Percentiles rank a stretch among this genome's conserved stretches.
Evolutionary conservation across 2,113 vertebrate species (phyloP).

Genomic region (Trichomycterus rosablanca): DNA sequence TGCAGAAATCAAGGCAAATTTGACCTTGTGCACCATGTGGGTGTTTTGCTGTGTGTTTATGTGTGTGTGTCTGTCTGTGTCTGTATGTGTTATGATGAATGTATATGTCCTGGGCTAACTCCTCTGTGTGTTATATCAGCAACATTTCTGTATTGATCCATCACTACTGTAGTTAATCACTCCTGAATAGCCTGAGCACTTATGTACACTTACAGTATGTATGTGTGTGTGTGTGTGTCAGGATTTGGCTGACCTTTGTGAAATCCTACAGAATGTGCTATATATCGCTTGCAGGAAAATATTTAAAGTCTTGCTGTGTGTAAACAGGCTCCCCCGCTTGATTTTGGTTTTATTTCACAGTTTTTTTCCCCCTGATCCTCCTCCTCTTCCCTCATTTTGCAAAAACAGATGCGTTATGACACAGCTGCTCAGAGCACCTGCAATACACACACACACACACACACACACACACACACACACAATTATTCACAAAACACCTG

Average conservation of each 20-base stretch:
- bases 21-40: conserved; percentile 35
- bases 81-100: conserved; percentile 42
- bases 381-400: conserved; percentile 8
- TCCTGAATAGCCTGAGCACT: conserved; percentile 19
- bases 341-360: conserved; percentile 20
- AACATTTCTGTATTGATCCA: conserved; percentile 41
- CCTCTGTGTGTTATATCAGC: conserved; percentile 42
- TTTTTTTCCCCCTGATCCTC: conserved; percentile 17
- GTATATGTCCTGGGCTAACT: conserved; percentile 18
- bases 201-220: not conserved
- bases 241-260: conserved; percentile 6
- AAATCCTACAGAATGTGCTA: not conserved
- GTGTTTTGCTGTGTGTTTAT: conserved; percentile 15
- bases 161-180: conserved; percentile 37
- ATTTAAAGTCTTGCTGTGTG: not conserved
- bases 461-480: not conserved
- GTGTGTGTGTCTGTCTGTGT: conserved; percentile 23
- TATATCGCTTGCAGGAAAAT: conserved; percentile 10
- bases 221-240: conserved; percentile 5
- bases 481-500: conserved; percentile 24
- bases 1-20: conserved; percentile 30
- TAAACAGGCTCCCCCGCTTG: conserved; percentile 2
- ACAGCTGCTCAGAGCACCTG: conserved; percentile 60
- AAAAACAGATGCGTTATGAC: conserved; percentile 29
- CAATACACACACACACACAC: conserved; percentile 20